Base-by-base conservation (phyloP, 2,888 invertebrate genomes). In the Mythimna impura region DNA sequence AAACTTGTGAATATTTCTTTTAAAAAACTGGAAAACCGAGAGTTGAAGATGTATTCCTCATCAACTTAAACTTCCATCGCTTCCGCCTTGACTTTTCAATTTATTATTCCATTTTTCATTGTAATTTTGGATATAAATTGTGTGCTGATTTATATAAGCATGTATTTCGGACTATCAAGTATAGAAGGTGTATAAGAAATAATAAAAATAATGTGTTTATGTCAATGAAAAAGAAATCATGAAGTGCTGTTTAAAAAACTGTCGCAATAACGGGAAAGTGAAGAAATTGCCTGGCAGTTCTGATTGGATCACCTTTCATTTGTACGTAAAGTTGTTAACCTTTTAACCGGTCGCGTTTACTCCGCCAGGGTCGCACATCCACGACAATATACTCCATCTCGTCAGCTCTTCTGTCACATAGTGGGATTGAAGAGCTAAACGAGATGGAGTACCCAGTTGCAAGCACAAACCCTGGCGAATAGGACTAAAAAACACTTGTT, bases 71-170 rank as follows among this genome's bases (percentile, higher is more conserved):
- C 22, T 12, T 50, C 50, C 20, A 50, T 10, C 22, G 22, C 22
- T 66, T 67, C 17, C 25, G 22, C 25, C 36, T 20, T 6, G 14
- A 34, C 14, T 50, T 40, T 40, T 22, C 9, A 57, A 36, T 47
- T 14, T 30, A 52, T n/a, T n/a, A 76, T 76, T 4, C 76, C 76
- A 20, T 76, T 76, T 66, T 76, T 47, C 47, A n/a, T 76, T 55
- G 65, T 47, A 36, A 72, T 66, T 55, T 36, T 76, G 43, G 76
- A 54, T 25, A 76, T 66, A 25, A 76, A 17, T n/a, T 73, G 66
- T 14, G 67, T 72, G n/a, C 52, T 66, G n/a, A 76, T 65, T 3
- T 63, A 40, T 50, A 14, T 74, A 40, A 43, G 50, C 30, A 75
- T 34, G 52, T 72, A 54, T 47, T 66, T 43, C 30, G 40, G 66